Conservation (phyloP, 2,113 vertebrate genomes). For the Antigone vipio region DNA sequence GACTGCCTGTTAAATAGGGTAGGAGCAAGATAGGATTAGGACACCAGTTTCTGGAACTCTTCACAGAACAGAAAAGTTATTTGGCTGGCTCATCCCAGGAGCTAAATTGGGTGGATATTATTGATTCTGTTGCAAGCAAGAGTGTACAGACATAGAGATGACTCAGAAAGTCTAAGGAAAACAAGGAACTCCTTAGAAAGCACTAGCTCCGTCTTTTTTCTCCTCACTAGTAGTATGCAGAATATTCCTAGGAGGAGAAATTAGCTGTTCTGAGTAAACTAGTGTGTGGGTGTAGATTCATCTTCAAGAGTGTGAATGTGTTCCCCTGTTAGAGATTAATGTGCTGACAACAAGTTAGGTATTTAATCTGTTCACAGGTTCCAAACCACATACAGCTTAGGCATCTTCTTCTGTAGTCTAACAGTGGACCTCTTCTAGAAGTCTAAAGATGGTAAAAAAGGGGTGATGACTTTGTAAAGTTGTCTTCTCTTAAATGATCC, state of each 20-base stretch:
- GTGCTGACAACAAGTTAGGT: not conserved
- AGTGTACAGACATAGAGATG: not conserved
- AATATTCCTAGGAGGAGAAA: not conserved
- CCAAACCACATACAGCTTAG: not conserved
- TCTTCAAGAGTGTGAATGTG: not conserved
- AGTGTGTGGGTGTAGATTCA: not conserved
- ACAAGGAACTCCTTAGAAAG: not conserved
- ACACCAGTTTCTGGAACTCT: not conserved
- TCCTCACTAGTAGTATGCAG: not conserved
- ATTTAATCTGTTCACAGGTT: not conserved
- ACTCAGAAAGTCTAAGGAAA: not conserved
- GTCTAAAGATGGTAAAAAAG: not conserved
- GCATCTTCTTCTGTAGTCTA: not conserved
- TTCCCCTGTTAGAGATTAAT: not conserved
- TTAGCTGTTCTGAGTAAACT: not conserved
- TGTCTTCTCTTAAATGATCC: not conserved
- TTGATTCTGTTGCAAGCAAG: not conserved
- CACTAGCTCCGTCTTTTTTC: not conserved
- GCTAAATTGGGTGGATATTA: not conserved
- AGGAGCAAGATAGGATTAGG: not conserved
- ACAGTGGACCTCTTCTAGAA: not conserved
- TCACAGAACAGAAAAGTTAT: not conserved
- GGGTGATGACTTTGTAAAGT: not conserved
- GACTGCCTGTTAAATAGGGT: not conserved
- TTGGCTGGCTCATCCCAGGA: not conserved